Evolutionary conservation across 2,888 invertebrate species (phyloP), one percentile per base, ranked within the genome.

Genomic region (Cerastis leucographa): DNA sequence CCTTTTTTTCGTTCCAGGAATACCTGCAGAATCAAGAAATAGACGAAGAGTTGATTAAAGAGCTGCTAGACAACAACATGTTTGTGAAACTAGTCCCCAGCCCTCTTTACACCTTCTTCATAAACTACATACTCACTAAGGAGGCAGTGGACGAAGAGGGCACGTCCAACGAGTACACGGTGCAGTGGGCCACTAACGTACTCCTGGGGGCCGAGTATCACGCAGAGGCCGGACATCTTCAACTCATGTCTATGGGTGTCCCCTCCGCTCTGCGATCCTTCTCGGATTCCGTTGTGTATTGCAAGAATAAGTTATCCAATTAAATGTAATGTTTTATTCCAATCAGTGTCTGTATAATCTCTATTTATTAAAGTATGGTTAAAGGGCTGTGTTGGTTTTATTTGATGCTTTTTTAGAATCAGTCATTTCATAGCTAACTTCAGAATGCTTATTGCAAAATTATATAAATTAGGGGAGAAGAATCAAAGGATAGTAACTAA

Each of bases 141-240:
- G 65, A 80, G 1, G 71, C 71, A 0, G 22, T 22, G 1, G 83
- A 80, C 2, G 93, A 92, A 6, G 82, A 87, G 2, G 61, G 78
- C 0, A 80, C 69, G 19, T 44, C 78, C 12, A 66, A 61, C 9
- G 42, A 42, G 0, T 96, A 95, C 84, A 91, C 93, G 0, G 86
- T 93, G 1, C 75, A 90, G 17, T 95, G 95, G 96, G 95, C 96
- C 0, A 89, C 91, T 6, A 71, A 71, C 0, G 92, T 95, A 79
- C 92, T 97, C 0, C 62, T 91, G 3, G 89, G 90, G 40, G 94
- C 94, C 0, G 91, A 93, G 65, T 93, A 88, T 68, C 69, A 92
- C 2, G 94, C 96, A 0, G 97, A 97, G 78, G 96, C 96, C 0
- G 97, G 97, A 2, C 94, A 95, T 68, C 83, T 97, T 0, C 91